Conservation (phyloP, 2,113 vertebrate genomes). For the Arvicanthis niloticus region DNA sequence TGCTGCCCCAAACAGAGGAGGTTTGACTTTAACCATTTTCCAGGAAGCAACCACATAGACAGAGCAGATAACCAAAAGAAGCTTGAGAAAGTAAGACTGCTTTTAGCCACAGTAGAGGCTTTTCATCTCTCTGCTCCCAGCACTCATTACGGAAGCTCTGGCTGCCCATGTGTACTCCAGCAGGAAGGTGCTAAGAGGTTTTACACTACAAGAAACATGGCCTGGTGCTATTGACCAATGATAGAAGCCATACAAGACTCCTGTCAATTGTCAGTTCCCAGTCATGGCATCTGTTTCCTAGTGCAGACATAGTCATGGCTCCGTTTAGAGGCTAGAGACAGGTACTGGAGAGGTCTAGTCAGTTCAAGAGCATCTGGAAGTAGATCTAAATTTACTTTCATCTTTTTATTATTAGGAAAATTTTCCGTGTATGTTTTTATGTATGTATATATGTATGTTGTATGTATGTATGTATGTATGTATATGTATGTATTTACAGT, state of each 20-base stretch:
- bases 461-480: too few species aligned
- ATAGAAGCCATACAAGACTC: not conserved
- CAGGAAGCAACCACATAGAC: conserved; percentile 70
- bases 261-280: not conserved
- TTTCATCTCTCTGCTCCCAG: not conserved
- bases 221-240: not conserved
- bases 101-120: not conserved
- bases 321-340: not conserved
- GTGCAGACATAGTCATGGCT: not conserved
- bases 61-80: conserved; percentile 20
- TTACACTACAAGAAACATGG: not conserved
- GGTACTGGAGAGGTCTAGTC: not conserved
- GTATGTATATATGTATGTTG: too few species aligned
- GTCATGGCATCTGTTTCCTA: not conserved
- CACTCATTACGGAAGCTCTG: not conserved
- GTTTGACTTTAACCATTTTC: conserved; percentile 79
- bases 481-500: too few species aligned
- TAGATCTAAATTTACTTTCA: not conserved
- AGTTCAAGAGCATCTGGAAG: not conserved
- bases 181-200: not conserved
- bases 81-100: conserved; percentile 46
- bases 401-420: not conserved
- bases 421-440: too few species aligned
- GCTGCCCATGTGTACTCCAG: not conserved
- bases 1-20: conserved; percentile 43